Conservation (phyloP, 92 coral and sea anemone genomes). For the Desmophyllum pertusum region DNA sequence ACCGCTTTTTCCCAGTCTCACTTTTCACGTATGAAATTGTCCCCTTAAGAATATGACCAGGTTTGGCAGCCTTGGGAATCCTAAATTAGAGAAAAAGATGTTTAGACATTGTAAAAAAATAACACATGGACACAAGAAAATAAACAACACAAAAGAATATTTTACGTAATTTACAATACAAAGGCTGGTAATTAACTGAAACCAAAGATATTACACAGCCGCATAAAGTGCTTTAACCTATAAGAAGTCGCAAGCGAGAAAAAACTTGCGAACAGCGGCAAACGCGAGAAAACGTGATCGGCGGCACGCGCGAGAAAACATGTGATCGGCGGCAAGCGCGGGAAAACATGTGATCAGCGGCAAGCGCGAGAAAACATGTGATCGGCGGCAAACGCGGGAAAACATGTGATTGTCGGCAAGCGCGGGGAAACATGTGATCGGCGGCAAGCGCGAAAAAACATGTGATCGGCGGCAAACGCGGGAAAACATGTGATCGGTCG, state of each 20-base stretch:
- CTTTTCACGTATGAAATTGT: conserved; percentile 80
- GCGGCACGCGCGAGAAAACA: neutral
- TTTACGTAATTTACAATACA: no score
- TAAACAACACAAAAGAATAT: no score
- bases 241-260: neutral
- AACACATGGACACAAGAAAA: no score
- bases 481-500: neutral
- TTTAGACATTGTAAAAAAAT: neutral
- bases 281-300: neutral
- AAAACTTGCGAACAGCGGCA: no score
- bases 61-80: conserved; percentile 89
- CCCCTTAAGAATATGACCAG: conserved; percentile 90
- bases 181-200: no score
- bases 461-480: neutral
- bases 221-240: no score
- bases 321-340: no score
- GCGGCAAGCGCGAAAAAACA: neutral
- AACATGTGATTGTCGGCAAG: neutral
- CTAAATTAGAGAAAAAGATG: conserved; percentile 30
- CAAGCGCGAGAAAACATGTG: no score
- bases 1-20: conserved; percentile 94
- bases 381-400: neutral
- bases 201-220: no score
- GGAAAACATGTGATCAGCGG: no score
- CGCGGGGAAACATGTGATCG: neutral